Percentiles rank a stretch among this genome's conserved stretches.
These are phyloP conservation scores for Xenopus borealis DNA, from an alignment of 2,113 vertebrate species.

Conservation along the genomic window DNA sequence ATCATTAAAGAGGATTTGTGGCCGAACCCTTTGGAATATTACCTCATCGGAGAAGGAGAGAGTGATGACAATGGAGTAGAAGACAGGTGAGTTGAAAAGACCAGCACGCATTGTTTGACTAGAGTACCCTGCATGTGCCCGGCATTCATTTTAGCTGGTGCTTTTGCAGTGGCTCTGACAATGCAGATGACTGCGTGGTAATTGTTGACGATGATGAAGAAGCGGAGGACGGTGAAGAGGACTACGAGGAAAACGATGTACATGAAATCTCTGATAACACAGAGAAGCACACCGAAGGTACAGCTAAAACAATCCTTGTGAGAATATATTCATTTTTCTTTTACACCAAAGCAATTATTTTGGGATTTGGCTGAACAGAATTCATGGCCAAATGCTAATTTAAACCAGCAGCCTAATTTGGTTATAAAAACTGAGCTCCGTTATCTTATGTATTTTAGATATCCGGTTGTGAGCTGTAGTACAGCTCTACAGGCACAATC, in stretches of 20 bases:
- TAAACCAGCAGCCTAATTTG: too few relatives aligned
- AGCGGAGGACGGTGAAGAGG: constrained; percentile 31
- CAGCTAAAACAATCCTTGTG: too few relatives aligned
- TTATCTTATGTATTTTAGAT: too few relatives aligned
- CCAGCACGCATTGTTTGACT: not conserved
- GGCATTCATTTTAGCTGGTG: not conserved
- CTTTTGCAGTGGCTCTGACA: constrained; percentile 28
- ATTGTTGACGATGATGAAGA: constrained; percentile 52
- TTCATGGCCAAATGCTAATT: too few relatives aligned
- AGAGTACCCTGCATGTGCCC: too few relatives aligned
- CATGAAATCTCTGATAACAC: constrained; percentile 38
- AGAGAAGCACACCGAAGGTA: constrained; percentile 35
- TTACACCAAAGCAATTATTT: too few relatives aligned
- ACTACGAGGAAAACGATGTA: constrained; percentile 29
- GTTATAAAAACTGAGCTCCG: too few relatives aligned
- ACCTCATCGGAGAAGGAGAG: constrained; percentile 57
- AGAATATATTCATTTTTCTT: too few relatives aligned
- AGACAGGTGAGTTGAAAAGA: constrained; percentile 46
- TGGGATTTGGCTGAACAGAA: too few relatives aligned
- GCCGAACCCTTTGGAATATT: constrained; percentile 66
- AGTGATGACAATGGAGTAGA: constrained; percentile 55
- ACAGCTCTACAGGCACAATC: too few relatives aligned
- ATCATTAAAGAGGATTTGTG: constrained; percentile 68
- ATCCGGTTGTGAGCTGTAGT: too few relatives aligned
- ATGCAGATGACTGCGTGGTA: constrained; percentile 59